Evolutionary conservation across 2,888 invertebrate species (phyloP).

Genomic region (Macrosiphum euphorbiae): DNA sequence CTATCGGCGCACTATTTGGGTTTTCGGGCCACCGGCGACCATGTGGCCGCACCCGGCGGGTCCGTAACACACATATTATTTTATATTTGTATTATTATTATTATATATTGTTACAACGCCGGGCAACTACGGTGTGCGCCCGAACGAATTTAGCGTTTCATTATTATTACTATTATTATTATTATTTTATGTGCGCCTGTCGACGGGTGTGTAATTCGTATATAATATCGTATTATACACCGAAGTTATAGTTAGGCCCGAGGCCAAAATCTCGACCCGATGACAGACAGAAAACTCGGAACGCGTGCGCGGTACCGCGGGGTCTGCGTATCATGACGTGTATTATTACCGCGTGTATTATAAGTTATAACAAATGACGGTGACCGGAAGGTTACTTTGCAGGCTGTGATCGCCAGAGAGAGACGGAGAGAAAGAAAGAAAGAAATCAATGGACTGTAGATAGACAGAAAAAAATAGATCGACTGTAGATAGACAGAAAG

Average conservation of each 20-base stretch:
- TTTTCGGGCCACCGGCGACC: constrained; percentile 24
- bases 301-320: background rate
- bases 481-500: too few species aligned
- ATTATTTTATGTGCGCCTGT: background rate
- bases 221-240: background rate
- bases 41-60: constrained; percentile 10
- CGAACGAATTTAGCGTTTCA: background rate
- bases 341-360: background rate
- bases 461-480: too few species aligned
- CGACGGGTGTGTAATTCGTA: background rate
- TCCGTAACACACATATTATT: constrained; percentile 24
- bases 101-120: background rate
- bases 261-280: background rate
- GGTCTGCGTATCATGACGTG: background rate
- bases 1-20: background rate
- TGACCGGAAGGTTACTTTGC: background rate
- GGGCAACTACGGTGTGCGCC: background rate
- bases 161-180: constrained; percentile 8
- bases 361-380: background rate
- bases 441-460: background rate
- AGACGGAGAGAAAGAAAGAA: background rate
- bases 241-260: background rate
- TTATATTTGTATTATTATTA: background rate
- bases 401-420: background rate
- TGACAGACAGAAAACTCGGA: background rate